Base-by-base conservation (phyloP, 2,113 vertebrate genomes). In the Butastur rufipennis region DNA sequence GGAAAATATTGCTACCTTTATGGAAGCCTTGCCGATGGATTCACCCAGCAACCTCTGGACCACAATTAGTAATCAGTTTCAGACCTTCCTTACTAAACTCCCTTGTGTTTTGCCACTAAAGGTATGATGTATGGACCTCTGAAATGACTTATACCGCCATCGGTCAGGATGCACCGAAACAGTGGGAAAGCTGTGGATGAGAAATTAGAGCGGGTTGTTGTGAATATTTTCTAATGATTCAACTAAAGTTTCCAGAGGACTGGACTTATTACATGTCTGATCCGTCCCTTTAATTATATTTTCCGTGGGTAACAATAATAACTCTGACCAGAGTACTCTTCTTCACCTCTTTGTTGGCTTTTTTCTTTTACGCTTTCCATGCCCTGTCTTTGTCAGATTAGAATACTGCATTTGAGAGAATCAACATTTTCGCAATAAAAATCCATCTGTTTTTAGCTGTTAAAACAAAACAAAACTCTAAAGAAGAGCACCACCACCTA, bases 1-100 rank as follows among this genome's bases (percentile, higher is more conserved):
- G 92, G 99, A 99, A 92, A 99, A 99, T 98, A 99, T 99, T 10
- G 99, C 99, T 72, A 98, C 99, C 23, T 99, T 99, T 90, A 99
- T 99, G 99, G 99, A 99, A 98, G 99, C 99, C 79, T 98, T 99
- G 96, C 99, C 99, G 6, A 99, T 99, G 99, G 99, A 99, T 97
- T 99, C 99, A 8, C 99, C 99, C 31, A 99, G 99, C 97, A 99
- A 99, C 97, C 99, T 99, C 88, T 99, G 99, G 99, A 99, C 99
- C 52, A 99, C 99, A 38, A 99, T 99, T 95, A 99, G 99, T 97
- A 99, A 99, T 96, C 99, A 99, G 97, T 99, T 99, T 98, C 99
- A 99, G 98, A 99, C 99, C 27, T 99, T 99, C 95, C 98, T 99
- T 86, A 98, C 99, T 83, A 99, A 99, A 95, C 98, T 99, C 94